Evolutionary conservation across 2,797 vertebrate genomes (phyloP).

Genomic region (Xiphophorus birchmanni): DNA sequence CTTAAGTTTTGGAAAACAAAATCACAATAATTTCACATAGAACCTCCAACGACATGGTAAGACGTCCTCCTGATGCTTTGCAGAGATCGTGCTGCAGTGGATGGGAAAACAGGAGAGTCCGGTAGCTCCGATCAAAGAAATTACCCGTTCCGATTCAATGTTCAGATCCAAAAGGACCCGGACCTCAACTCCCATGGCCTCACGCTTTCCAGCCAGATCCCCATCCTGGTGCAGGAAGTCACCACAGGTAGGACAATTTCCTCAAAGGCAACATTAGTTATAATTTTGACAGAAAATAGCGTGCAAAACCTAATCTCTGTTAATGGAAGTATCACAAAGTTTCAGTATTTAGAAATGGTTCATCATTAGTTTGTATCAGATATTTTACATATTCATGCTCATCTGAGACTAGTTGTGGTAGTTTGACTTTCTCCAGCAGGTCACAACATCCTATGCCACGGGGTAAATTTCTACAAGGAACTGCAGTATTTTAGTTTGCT

Average conservation of each 20-base stretch:
- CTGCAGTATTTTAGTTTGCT: slow-evolving; percentile 3
- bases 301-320: not conserved
- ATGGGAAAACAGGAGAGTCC: slow-evolving; percentile 74
- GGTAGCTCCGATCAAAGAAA: slow-evolving; percentile 72
- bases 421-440: not conserved
- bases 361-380: not conserved
- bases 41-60: not conserved
- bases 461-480: not conserved
- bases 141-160: slow-evolving; percentile 81
- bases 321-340: not conserved
- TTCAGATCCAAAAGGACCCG: slow-evolving; percentile 86
- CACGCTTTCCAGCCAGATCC: slow-evolving; percentile 84
- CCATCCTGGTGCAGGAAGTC: slow-evolving; percentile 89
- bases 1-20: not conserved
- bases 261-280: not conserved
- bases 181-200: slow-evolving; percentile 88
- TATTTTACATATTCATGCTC: not conserved
- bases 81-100: slow-evolving; percentile 81
- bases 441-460: not conserved
- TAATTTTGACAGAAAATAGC: not conserved
- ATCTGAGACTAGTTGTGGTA: not conserved
- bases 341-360: not conserved
- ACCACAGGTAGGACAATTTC: slow-evolving; percentile 80
- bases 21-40: not conserved
- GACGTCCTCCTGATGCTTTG: slow-evolving; percentile 7